Evolutionary conservation across 2,797 vertebrate genomes (phyloP), one percentile per base, ranked within the genome.

Genomic region (Intellagama lesueurii): DNA sequence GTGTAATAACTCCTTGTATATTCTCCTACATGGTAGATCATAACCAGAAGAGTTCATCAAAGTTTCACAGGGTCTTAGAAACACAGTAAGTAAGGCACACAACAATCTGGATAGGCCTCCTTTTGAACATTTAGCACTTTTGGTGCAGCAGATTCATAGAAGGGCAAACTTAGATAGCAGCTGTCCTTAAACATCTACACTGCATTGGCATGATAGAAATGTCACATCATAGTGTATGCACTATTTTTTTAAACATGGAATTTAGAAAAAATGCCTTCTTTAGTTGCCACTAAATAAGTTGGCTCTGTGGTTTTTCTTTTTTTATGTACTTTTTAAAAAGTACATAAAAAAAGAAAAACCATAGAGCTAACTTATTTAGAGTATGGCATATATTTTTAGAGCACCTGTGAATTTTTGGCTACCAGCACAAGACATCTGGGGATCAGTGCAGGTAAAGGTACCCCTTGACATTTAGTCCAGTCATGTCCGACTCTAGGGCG

Each of bases 191-290:
- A 14, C 2, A 56, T 73, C 28, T 19, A 68, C 32, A 26, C 28
- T 68, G 28, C 60, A 66, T 28, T 47, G 64, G 56, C 35, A 68
- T 86, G 24, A 80, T 70, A 80, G 30, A 80, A 69, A 70, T 80
- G 47, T 28, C 77, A 80, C 24, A 87, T 93, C 92, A 73, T 56
- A 44, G 72, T 88, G 88, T 96, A 95, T 96, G 90, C 95, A 35
- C 95, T 96, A 95, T 94, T 81, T 95, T 93, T 95, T 96, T 95
- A 96, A 96, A 93, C 86, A 96, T 95, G 94, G 92, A 96, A 96
- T 96, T 96, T 96, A 94, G 97, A 95, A 91, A 96, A 96, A 82
- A 91, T 94, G 93, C 96, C 95, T 96, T 96, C 14, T 96, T 92
- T 86, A 94, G 93, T 95, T 95, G 96, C 93, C 96, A 95, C 94